Evolutionary conservation across 2,888 invertebrate genomes (phyloP).

Genomic region (Coremacera marginata): DNA sequence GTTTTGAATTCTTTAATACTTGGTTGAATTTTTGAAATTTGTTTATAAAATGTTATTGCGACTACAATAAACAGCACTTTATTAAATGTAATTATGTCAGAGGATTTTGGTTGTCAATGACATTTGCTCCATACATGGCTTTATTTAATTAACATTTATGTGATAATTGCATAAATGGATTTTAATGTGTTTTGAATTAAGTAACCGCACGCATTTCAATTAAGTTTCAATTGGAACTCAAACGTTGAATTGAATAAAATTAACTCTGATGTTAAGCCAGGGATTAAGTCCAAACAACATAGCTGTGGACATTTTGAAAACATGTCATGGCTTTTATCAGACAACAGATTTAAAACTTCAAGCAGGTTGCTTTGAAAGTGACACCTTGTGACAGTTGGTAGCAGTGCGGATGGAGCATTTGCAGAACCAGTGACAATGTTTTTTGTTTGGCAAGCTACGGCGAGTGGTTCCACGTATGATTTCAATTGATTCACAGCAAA

Average conservation of each 20-base stretch:
- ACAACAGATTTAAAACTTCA: too few species aligned
- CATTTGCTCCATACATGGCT: neutral
- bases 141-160: neutral
- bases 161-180: neutral
- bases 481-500: neutral
- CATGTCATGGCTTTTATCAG: too few species aligned
- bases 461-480: neutral
- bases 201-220: conserved; percentile 1
- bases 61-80: neutral
- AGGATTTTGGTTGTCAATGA: too few species aligned
- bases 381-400: too few species aligned
- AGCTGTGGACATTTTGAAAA: neutral
- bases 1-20: too few species aligned
- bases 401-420: too few species aligned
- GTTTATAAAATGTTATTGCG: too few species aligned
- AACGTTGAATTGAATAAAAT: neutral
- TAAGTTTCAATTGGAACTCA: neutral
- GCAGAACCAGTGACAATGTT: neutral
- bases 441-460: too few species aligned
- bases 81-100: too few species aligned
- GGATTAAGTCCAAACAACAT: neutral
- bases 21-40: too few species aligned
- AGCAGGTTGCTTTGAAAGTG: too few species aligned
- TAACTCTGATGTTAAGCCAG: neutral
- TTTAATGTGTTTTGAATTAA: neutral